These are phyloP conservation scores for Ascaphus truei DNA, from an alignment of 2,113 vertebrate genomes.

Conservation along the genomic window DNA sequence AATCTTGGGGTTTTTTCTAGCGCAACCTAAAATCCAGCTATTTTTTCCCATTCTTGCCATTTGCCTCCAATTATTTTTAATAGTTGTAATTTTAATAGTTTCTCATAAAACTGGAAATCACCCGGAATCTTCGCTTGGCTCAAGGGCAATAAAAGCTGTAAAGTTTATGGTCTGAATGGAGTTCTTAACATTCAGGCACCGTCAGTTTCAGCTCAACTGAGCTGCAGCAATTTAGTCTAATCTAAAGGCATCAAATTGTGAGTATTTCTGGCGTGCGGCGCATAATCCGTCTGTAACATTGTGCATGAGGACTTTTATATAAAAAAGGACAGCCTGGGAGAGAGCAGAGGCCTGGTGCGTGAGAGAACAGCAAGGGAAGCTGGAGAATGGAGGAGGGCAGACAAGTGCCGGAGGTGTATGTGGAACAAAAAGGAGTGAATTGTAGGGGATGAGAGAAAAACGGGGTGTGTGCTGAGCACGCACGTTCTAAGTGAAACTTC, in stretches of 20 bases:
- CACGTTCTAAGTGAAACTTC: too few relatives aligned
- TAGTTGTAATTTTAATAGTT: constrained; percentile 34
- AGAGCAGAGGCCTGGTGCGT: too few relatives aligned
- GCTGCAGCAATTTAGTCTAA: constrained; percentile 23
- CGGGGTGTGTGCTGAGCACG: too few relatives aligned
- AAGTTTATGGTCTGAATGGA: constrained; percentile 6
- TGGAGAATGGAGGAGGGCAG: too few relatives aligned
- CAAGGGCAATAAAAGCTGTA: constrained; percentile 21
- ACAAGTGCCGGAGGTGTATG: too few relatives aligned
- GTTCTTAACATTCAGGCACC: constrained; percentile 16
- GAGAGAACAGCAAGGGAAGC: too few relatives aligned
- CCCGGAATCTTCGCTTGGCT: not conserved
- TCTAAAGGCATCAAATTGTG: constrained; percentile 22
- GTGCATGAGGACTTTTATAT: not conserved
- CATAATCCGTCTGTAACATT: not conserved
- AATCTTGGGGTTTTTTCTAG: not conserved
- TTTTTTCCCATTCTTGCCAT: not conserved
- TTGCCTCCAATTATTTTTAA: constrained; percentile 32
- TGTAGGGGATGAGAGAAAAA: too few relatives aligned
- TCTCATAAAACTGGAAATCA: constrained; percentile 22
- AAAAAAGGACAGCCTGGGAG: not conserved
- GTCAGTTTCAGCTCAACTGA: constrained; percentile 5
- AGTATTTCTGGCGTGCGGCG: constrained; percentile 1
- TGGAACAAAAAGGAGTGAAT: too few relatives aligned
- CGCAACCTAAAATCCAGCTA: not conserved